Conservation (phyloP, 1,140 invertebrate genomes). For the Tachypleus tridentatus region DNA sequence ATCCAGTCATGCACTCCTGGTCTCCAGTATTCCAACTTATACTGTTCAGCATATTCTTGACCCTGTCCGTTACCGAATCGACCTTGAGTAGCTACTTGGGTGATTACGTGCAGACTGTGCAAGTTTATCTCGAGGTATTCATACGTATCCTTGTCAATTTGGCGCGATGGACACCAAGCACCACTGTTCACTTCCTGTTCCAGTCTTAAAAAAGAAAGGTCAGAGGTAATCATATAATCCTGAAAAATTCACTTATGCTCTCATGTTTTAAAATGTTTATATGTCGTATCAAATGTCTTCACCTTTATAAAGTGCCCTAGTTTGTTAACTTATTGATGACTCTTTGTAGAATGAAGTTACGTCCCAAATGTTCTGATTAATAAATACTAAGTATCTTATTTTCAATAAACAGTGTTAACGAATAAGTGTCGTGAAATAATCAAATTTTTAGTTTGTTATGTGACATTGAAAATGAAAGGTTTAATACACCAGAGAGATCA, state of each 20-base stretch:
- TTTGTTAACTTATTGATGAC: neutral
- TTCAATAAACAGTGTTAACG: too few relatives aligned
- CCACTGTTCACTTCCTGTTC: conserved; percentile 76
- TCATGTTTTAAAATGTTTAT: too few relatives aligned
- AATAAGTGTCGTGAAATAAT: too few relatives aligned
- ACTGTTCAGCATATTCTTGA: conserved; percentile 78
- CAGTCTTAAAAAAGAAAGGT: conserved; percentile 50
- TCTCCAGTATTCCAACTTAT: conserved; percentile 82
- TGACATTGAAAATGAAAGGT: too few relatives aligned
- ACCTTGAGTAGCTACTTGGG: conserved; percentile 73
- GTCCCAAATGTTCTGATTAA: neutral
- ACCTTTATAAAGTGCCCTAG: neutral
- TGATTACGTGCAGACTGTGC: conserved; percentile 59
- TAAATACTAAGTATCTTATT: too few relatives aligned
- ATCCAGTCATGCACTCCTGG: conserved; percentile 63
- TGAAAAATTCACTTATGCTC: neutral
- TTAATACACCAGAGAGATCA: too few relatives aligned
- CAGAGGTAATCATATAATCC: neutral
- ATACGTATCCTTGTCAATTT: conserved; percentile 60
- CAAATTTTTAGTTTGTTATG: too few relatives aligned
- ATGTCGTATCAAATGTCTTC: too few relatives aligned
- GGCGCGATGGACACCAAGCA: conserved; percentile 87
- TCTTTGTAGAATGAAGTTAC: neutral
- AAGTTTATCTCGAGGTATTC: conserved; percentile 86
- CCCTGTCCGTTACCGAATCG: conserved; percentile 87